Evolutionary conservation across 2,113 vertebrate genomes (phyloP).

Genomic region (Lepus americanus): DNA sequence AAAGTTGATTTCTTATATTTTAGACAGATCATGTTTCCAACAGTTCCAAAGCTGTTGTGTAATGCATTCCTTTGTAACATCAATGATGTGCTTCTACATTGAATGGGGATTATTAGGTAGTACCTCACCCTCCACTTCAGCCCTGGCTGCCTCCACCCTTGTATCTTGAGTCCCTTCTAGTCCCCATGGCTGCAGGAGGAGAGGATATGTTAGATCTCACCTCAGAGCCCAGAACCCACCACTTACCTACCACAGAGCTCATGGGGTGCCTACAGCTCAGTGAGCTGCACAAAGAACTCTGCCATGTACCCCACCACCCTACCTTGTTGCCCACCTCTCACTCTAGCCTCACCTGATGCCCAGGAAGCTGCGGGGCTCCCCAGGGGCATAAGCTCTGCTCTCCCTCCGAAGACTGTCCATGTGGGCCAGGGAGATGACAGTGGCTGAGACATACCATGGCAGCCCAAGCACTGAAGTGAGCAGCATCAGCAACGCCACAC

Average conservation of each 20-base stretch:
- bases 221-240: neutral
- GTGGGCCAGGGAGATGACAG: conserved; percentile 90
- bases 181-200: neutral
- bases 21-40: conserved; percentile 25
- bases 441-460: conserved; percentile 91
- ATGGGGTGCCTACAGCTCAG: neutral
- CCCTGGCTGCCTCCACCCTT: neutral
- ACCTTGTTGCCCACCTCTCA: neutral
- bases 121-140: neutral
- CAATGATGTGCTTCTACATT: neutral
- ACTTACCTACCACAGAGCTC: neutral
- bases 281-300: conserved; percentile 25
- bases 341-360: conserved; percentile 88
- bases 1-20: conserved; percentile 16
- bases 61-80: conserved; percentile 9
- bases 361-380: conserved; percentile 86
- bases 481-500: conserved; percentile 87
- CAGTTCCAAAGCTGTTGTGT: conserved; percentile 20
- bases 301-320: neutral
- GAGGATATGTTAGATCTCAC: neutral
- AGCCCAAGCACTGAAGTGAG: conserved; percentile 87
- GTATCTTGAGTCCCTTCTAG: neutral
- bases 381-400: conserved; percentile 82
- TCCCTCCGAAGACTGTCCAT: conserved; percentile 91
- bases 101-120: neutral